Evolutionary conservation across 2,113 vertebrate species (phyloP).

Genomic region (Tringa solitaria): DNA sequence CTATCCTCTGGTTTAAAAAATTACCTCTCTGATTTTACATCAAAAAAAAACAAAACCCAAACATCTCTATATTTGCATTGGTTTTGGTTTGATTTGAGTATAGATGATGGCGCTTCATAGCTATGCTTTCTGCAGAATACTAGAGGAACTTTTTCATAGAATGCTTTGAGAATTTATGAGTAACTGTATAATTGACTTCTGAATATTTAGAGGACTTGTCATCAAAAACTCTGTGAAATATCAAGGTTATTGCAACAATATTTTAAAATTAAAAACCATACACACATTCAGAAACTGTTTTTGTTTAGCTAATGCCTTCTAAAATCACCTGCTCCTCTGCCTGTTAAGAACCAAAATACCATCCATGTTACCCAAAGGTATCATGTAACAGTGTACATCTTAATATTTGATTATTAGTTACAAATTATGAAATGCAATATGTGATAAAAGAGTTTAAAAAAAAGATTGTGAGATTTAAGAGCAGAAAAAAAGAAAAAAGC

Average conservation of each 20-base stretch:
- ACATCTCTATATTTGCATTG: background rate
- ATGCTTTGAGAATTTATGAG: background rate
- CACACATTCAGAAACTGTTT: background rate
- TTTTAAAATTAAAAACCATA: background rate
- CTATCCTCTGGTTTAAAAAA: background rate
- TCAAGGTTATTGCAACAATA: background rate
- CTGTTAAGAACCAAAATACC: background rate
- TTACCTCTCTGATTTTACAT: background rate
- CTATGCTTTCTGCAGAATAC: background rate
- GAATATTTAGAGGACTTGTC: background rate
- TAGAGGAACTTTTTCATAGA: background rate
- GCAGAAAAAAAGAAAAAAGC: background rate
- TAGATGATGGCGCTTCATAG: background rate
- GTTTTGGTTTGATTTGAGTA: background rate
- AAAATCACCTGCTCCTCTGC: background rate
- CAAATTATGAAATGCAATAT: background rate
- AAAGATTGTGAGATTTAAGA: background rate
- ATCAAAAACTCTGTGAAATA: background rate
- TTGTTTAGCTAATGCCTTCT: background rate
- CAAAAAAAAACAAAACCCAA: background rate
- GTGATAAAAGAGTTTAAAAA: background rate
- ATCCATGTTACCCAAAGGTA: background rate
- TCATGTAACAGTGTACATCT: background rate
- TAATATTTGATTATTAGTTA: background rate
- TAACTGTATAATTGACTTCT: background rate